phyloP scores from a whole-genome alignment of 2,113 vertebrate species.

The Burhinus oedicnemus region DNA sequence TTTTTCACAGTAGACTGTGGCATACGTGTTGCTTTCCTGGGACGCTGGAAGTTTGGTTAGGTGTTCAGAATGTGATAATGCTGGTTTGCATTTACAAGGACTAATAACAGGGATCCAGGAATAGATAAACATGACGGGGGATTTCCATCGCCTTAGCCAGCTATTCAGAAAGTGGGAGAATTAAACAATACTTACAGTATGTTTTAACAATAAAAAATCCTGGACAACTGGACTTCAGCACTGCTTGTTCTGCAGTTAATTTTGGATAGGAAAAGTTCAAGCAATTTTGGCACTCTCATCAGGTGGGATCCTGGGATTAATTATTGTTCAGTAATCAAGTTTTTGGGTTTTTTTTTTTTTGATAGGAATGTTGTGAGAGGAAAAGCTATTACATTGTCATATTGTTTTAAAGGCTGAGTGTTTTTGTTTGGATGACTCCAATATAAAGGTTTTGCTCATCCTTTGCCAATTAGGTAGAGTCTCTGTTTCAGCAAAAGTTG shows the following conservation, averaged over 20 bases:
- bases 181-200: conserved; percentile 22
- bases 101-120: conserved; percentile 31
- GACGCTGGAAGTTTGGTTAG: background rate
- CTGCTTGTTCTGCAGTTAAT: conserved; percentile 45
- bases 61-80: conserved; percentile 23
- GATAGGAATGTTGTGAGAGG: conserved; percentile 8
- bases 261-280: conserved; percentile 42
- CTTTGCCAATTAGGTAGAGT: background rate
- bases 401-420: background rate
- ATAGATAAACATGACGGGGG: conserved; percentile 30
- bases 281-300: conserved; percentile 27
- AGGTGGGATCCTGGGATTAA: conserved; percentile 35
- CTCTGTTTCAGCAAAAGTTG: background rate
- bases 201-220: conserved; percentile 25
- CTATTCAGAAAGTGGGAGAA: conserved; percentile 5
- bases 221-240: conserved; percentile 47
- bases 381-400: background rate
- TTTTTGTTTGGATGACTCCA: conserved; percentile 16
- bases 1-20: background rate
- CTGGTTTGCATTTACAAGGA: conserved; percentile 36
- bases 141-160: conserved; percentile 60
- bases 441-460: conserved; percentile 6
- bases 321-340: conserved; percentile 51
- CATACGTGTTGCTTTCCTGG: background rate
- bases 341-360: background rate